Evolutionary conservation across 2,888 invertebrate species (phyloP).

Genomic region (Malthinus seriepunctatus): DNA sequence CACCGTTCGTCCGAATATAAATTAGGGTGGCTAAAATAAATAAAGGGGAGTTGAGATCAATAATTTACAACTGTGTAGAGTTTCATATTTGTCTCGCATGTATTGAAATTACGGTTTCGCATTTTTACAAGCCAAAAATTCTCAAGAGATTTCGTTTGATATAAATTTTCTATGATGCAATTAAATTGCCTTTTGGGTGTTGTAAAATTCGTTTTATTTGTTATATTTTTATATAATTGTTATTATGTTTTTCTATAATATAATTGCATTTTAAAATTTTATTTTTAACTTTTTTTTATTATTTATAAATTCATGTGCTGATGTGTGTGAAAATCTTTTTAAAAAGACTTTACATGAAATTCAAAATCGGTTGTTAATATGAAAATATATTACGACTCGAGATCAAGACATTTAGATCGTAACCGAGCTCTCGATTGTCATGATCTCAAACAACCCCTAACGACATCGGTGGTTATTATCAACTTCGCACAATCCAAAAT

Average conservation of each 20-base stretch:
- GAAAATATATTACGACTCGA: constrained; percentile 25
- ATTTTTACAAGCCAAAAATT: constrained; percentile 51
- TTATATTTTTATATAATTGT: constrained; percentile 36
- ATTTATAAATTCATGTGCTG: no score
- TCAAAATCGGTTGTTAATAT: no score
- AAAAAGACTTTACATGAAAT: no score
- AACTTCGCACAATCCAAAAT: no score
- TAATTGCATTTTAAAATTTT: no score
- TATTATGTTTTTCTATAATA: neutral
- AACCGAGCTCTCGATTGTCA: constrained; percentile 14
- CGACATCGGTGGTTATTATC: no score
- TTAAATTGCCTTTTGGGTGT: constrained; percentile 44
- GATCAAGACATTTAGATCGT: constrained; percentile 36
- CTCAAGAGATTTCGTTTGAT: constrained; percentile 50
- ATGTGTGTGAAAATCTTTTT: no score
- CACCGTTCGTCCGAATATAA: constrained; percentile 46
- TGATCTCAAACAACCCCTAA: no score
- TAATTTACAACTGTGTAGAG: constrained; percentile 52
- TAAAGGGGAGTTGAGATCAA: constrained; percentile 53
- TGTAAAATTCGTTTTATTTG: constrained; percentile 37
- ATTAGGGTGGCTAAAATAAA: constrained; percentile 55
- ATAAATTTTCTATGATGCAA: constrained; percentile 52
- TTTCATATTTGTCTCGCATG: constrained; percentile 47
- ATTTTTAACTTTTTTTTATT: no score
- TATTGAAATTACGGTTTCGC: constrained; percentile 50